Base-by-base conservation (phyloP, 2,113 vertebrate species). In the Peromyscus maniculatus region DNA sequence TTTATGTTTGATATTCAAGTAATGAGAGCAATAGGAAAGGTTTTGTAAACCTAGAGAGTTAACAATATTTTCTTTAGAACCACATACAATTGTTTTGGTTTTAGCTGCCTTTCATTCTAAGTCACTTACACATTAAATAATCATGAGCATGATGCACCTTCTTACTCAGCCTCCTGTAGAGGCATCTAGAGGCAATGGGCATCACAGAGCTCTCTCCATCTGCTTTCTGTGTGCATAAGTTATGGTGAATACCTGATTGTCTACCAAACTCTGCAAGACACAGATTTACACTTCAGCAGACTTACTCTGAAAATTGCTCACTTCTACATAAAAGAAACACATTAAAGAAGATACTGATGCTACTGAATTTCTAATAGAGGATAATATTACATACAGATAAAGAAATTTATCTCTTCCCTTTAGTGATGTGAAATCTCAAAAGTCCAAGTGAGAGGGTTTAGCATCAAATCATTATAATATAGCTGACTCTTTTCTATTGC, bases 11-110 rank as follows among this genome's bases (percentile, higher is more conserved):
- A 26, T 62, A 96, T 94, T 49, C 87, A 43, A 93, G 52, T 75
- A 71, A 91, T 59, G 96, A 95, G 95, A 72, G 66, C 10, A 97
- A 75, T 31, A 91, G 52, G 26, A 91, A 83, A 57, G 5, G 28
- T 72, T 84, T 83, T 91, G 46, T 89, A 96, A 74, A 91, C 59
- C 28, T 72, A 89, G 87, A 91, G 5, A 57, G 72, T 8, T 55
- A 94, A 46, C 75, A 97, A 66, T 95, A 97, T 95, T 33, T 93
- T 96, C 82, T 97, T 96, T 64, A 83, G 59, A 96, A 83, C 4
- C n/a, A 62, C 55, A n/a, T 49, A 57, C 16, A 36, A 92, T 71
- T 71, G 6, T 84, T 91, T 97, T 95, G 74, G 74, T 89, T 91
- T 93, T 79, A 95, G 15, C 33, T 92, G 55, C 19, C 43, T 97